Conservation (phyloP, 2,888 invertebrate species). For the Caenorhabditis afra region DNA sequence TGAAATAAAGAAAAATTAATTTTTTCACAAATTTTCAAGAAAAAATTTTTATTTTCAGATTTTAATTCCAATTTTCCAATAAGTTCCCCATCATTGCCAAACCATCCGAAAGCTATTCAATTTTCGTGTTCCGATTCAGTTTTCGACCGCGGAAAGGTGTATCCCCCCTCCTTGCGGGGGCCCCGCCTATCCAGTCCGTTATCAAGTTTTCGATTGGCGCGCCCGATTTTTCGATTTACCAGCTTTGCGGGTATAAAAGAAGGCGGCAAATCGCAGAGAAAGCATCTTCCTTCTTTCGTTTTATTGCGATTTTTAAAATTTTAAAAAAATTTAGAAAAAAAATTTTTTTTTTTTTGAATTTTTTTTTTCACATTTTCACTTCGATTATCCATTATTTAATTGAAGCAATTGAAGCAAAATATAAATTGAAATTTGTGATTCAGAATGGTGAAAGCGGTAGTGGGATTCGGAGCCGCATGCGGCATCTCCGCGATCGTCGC, state of each 20-base stretch:
- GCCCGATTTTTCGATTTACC: constrained; percentile 44
- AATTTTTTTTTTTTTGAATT: constrained; percentile 5
- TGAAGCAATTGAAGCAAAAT: background rate
- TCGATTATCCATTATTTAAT: too few species aligned
- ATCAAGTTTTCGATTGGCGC: constrained; percentile 38
- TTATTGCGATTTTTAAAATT: background rate
- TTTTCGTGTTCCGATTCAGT: too few species aligned
- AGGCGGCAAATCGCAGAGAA: constrained; percentile 1
- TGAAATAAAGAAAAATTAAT: too few species aligned
- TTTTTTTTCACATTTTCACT: background rate
- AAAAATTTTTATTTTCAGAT: constrained; percentile 11
- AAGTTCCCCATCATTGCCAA: too few species aligned
- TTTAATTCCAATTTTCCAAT: too few species aligned
- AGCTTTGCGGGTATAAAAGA: constrained; percentile 35
- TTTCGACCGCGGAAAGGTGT: constrained; percentile 2
- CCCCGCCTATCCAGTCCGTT: constrained; percentile 41
- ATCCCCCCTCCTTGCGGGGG: too few species aligned
- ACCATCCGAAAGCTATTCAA: too few species aligned
- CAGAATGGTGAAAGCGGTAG: constrained; percentile 70
- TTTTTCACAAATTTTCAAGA: too few species aligned
- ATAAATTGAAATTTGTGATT: too few species aligned
- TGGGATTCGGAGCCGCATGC: constrained; percentile 70
- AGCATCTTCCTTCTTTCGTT: background rate
- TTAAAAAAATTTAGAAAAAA: background rate
- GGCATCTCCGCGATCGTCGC: constrained; percentile 65